Conservation (phyloP, 2,797 vertebrate genomes). For the Oophaga sylvatica region DNA sequence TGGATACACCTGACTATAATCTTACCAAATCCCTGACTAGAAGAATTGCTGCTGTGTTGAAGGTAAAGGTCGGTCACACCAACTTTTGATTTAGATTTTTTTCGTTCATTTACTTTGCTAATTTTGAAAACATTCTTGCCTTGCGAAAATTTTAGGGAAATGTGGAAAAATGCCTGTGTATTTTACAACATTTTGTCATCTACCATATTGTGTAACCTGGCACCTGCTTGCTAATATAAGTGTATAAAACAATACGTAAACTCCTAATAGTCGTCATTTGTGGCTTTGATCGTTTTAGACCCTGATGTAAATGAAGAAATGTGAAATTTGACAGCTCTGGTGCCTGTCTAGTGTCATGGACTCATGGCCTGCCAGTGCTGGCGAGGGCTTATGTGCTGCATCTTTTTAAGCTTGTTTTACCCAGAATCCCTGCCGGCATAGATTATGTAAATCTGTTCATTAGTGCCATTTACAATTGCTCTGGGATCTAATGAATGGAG, state of each 20-base stretch:
- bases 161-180: no score
- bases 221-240: neutral
- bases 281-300: neutral
- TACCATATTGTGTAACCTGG: no score
- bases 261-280: neutral
- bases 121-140: no score
- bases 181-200: no score
- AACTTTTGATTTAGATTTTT: no score
- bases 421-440: conserved; percentile 22
- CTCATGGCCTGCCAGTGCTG: neutral
- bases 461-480: conserved; percentile 27
- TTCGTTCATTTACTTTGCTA: no score
- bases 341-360: neutral
- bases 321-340: neutral
- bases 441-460: conserved; percentile 46
- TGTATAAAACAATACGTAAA: neutral
- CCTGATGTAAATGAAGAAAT: neutral
- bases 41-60: no score
- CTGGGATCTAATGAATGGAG: conserved; percentile 16
- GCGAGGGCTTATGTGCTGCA: neutral
- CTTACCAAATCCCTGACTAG: no score
- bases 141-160: no score
- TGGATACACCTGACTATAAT: no score
- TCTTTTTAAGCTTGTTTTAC: conserved; percentile 2
- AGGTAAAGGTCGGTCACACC: no score